Percentiles rank a stretch among this genome's conserved stretches.
phyloP scores from a whole-genome alignment of 2,113 vertebrate genomes.

The Hyperopisus bebe region DNA sequence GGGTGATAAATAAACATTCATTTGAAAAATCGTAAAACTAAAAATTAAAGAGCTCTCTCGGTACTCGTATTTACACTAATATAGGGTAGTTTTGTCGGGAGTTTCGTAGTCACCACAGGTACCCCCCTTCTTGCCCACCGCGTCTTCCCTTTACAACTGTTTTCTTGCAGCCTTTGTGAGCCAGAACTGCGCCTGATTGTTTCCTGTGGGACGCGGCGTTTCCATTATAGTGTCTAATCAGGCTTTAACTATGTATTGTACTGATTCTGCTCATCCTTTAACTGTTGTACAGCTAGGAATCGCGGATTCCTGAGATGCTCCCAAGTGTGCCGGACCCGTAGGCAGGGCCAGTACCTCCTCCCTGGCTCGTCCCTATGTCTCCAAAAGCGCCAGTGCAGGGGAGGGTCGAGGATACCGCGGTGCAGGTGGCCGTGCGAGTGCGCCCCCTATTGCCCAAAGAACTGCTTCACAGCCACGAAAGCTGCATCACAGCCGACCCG shows the following conservation, averaged over 20 bases:
- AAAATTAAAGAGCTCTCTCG: background rate
- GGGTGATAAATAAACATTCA: background rate
- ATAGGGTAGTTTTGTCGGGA: background rate
- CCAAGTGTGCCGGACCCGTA: conserved; percentile 16
- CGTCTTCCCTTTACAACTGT: background rate
- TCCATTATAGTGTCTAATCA: background rate
- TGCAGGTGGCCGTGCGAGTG: conserved; percentile 78
- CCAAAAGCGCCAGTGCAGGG: conserved; percentile 64
- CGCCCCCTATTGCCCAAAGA: conserved; percentile 86
- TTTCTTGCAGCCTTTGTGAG: background rate
- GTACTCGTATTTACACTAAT: background rate
- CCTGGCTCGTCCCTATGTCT: conserved; percentile 59
- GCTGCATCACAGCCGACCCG: conserved; percentile 69
- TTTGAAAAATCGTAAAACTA: background rate
- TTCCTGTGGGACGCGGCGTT: background rate
- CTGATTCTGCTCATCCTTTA: background rate
- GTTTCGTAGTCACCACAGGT: background rate
- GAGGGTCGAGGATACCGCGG: conserved; percentile 67
- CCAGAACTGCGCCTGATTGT: background rate
- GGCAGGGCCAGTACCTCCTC: conserved; percentile 15
- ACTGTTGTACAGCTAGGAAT: background rate
- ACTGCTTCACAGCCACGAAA: conserved; percentile 74
- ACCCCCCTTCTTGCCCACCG: background rate
- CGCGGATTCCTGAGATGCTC: conserved; percentile 37
- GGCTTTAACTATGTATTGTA: background rate